phyloP scores from a whole-genome alignment of 37 sponge, comb jelly and placozoan genomes.

The Tethya wilhelma region DNA sequence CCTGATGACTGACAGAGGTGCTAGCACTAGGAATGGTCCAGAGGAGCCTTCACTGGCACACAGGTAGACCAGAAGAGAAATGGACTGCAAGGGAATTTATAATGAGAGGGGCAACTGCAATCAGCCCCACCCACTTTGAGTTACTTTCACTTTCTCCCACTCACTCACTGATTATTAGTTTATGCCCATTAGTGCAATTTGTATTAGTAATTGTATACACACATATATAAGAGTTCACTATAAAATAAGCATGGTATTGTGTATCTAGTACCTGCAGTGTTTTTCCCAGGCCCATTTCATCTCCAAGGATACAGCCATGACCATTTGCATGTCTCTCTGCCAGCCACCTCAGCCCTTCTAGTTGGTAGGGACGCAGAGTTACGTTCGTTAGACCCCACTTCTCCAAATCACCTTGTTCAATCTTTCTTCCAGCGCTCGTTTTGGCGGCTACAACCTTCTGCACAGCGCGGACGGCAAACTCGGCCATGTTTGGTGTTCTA shows the following conservation, averaged over 20 bases:
- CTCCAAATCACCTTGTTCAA: slow-evolving; percentile 39
- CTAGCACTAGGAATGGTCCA: slow-evolving; percentile 60
- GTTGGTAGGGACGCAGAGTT: slow-evolving; percentile 65
- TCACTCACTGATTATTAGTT: no score
- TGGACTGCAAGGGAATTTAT: slow-evolving; percentile 39
- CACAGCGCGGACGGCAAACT: not conserved
- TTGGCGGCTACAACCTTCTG: not conserved
- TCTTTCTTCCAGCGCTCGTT: not conserved
- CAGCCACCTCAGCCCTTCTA: slow-evolving; percentile 75
- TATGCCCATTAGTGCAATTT: no score
- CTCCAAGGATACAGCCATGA: slow-evolving; percentile 85
- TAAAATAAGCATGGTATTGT: no score
- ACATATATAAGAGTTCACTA: no score
- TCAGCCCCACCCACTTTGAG: no score
- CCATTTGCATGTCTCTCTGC: slow-evolving; percentile 20
- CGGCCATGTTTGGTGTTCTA: not conserved
- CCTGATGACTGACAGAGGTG: slow-evolving; percentile 72
- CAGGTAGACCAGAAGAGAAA: slow-evolving; percentile 67
- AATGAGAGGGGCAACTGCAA: no score
- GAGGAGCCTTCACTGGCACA: not conserved
- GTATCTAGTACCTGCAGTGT: slow-evolving; percentile 83
- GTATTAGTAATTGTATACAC: no score
- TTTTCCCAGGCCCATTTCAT: slow-evolving; percentile 92
- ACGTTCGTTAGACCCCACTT: slow-evolving; percentile 51
- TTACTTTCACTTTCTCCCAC: no score